phyloP scores from a whole-genome alignment of 2,113 vertebrate species.

The Zonotrichia leucophrys region DNA sequence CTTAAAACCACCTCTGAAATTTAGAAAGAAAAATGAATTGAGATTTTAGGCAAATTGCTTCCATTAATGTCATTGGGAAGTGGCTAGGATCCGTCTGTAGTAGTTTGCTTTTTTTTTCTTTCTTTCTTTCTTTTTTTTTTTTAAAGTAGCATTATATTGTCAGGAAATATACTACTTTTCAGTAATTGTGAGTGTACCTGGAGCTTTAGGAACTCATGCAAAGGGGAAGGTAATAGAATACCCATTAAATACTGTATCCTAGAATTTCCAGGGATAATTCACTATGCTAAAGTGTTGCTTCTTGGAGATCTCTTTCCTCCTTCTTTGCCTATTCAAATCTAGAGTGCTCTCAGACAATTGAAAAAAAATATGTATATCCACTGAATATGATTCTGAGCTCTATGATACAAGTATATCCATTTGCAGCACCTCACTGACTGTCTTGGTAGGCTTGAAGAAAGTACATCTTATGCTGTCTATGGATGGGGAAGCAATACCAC shows the following conservation, averaged over 20 bases:
- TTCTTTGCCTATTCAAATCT: neutral
- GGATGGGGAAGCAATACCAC: neutral
- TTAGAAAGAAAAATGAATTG: neutral
- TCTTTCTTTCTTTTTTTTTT: neutral
- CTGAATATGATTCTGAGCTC: neutral
- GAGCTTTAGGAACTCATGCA: neutral
- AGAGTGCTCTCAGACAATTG: neutral
- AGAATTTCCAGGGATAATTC: neutral
- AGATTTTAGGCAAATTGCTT: constrained; percentile 29
- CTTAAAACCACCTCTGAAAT: constrained; percentile 21
- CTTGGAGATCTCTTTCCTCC: neutral
- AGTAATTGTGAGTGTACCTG: neutral
- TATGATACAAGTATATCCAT: neutral
- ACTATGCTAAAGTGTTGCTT: neutral
- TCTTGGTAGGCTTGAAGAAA: neutral
- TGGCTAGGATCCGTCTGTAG: neutral
- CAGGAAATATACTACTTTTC: neutral
- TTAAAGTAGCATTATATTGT: neutral
- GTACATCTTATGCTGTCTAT: neutral
- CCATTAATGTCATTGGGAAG: neutral
- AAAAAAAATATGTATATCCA: neutral
- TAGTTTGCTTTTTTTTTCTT: neutral
- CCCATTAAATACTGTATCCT: neutral
- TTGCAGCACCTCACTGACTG: neutral
- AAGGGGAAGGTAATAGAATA: neutral